A percentile compares a stretch with the other conserved stretches of the same genome.
Evolutionary conservation across 2,888 invertebrate genomes (phyloP).

Genomic region (Eremobia ochroleuca): DNA sequence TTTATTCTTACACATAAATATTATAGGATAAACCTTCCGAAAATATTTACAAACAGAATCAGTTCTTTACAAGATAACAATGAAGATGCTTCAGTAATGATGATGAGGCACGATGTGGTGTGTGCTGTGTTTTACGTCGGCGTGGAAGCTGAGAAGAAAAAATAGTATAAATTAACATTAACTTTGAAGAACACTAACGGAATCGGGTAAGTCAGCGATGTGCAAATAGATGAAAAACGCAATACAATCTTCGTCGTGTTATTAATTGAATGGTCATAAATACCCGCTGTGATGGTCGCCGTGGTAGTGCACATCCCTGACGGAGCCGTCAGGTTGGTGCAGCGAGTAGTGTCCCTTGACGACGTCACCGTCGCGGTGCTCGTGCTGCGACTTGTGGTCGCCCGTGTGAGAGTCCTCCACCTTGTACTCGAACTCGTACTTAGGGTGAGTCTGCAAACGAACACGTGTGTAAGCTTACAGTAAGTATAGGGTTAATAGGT

Average conservation of each 20-base stretch:
- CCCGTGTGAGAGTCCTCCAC: constrained; percentile 89
- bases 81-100: constrained; percentile 30
- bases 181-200: not conserved
- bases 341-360: constrained; percentile 80
- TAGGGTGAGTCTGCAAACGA: constrained; percentile 80
- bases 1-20: constrained; percentile 19
- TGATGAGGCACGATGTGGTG: constrained; percentile 74
- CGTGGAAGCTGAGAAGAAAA: constrained; percentile 73
- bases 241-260: not conserved
- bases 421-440: constrained; percentile 89
- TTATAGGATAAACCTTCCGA: too few relatives aligned
- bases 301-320: constrained; percentile 88
- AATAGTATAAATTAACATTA: not conserved
- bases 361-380: constrained; percentile 86
- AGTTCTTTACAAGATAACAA: not conserved
- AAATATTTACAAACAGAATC: too few relatives aligned
- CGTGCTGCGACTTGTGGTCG: constrained; percentile 89
- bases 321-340: constrained; percentile 88
- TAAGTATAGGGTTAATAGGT: not conserved
- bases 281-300: constrained; percentile 75
- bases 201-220: not conserved
- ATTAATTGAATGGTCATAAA: not conserved
- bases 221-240: too few relatives aligned
- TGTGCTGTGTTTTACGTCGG: constrained; percentile 73
- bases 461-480: not conserved